Conservation (phyloP, 2,888 invertebrate species). For the Cecidostiba fungosa region DNA sequence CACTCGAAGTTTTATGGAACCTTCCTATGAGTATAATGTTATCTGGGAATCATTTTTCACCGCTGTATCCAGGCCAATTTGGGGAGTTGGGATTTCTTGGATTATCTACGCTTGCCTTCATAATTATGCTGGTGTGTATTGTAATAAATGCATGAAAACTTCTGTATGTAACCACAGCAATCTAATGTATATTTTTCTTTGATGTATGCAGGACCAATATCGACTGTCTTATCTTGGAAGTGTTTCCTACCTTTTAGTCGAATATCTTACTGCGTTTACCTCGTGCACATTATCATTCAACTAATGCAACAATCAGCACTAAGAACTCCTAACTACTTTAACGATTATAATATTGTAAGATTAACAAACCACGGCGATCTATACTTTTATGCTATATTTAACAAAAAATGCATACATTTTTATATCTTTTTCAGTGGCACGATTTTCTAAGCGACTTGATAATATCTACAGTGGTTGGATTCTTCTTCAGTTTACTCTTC, state of each 20-base stretch:
- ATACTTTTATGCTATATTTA: not conserved
- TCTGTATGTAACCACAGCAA: too few species aligned
- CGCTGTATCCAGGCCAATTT: conserved; percentile 79
- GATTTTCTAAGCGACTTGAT: conserved; percentile 54
- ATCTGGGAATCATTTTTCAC: conserved; percentile 78
- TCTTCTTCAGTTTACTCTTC: conserved; percentile 62
- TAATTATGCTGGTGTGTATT: conserved; percentile 80
- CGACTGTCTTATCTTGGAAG: conserved; percentile 66
- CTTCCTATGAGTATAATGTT: conserved; percentile 74
- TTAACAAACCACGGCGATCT: not conserved
- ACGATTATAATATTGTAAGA: conserved; percentile 53
- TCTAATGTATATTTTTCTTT: not conserved
- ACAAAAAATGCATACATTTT: not conserved
- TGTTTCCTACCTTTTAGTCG: conserved; percentile 68
- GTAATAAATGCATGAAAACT: too few species aligned
- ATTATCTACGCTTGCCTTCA: conserved; percentile 81
- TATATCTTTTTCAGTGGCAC: conserved; percentile 56
- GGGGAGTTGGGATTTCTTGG: conserved; percentile 81
- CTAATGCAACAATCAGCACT: conserved; percentile 50
- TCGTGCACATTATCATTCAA: conserved; percentile 67
- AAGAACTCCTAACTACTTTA: conserved; percentile 64
- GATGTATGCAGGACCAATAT: conserved; percentile 51
- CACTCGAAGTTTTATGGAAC: conserved; percentile 70
- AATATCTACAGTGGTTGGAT: conserved; percentile 46
- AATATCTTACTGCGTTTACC: conserved; percentile 69